Evolutionary conservation across 1,140 invertebrate species (phyloP).

Genomic region (Diabrotica undecimpunctata): DNA sequence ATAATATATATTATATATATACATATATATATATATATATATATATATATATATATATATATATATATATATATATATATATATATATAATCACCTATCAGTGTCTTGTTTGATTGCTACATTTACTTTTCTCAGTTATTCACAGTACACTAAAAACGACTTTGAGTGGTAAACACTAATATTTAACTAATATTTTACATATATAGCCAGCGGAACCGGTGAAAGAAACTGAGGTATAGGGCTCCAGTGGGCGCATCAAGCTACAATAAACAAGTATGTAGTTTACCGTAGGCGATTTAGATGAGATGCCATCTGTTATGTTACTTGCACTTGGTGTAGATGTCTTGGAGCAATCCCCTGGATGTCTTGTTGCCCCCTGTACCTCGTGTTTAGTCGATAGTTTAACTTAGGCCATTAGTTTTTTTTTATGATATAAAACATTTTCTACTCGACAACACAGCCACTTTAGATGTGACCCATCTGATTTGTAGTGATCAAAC

Average conservation of each 20-base stretch:
- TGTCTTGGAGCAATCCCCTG: conserved; percentile 41
- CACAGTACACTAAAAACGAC: neutral
- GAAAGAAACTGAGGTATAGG: conserved; percentile 65
- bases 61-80: no score
- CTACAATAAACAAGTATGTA: conserved; percentile 64
- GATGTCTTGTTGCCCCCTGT: conserved; percentile 38
- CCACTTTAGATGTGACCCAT: conserved; percentile 12
- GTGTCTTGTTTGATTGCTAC: no score
- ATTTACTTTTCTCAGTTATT: neutral
- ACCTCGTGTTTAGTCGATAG: conserved; percentile 28
- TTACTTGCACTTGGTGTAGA: conserved; percentile 43
- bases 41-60: neutral
- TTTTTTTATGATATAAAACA: neutral
- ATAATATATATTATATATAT: neutral
- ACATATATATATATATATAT: neutral
- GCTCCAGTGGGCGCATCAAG: conserved; percentile 46
- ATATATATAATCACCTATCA: no score
- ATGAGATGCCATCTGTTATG: conserved; percentile 45
- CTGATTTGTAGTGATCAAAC: neutral
- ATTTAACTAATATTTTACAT: conserved; percentile 19
- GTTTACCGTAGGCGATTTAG: conserved; percentile 48
- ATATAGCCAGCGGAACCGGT: conserved; percentile 67
- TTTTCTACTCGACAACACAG: conserved; percentile 29
- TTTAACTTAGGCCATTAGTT: conserved; percentile 8
- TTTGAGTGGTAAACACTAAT: conserved; percentile 2